Evolutionary conservation across 2,113 vertebrate genomes (phyloP), one percentile per base, ranked within the genome.

Genomic region (Meleagris gallopavo): DNA sequence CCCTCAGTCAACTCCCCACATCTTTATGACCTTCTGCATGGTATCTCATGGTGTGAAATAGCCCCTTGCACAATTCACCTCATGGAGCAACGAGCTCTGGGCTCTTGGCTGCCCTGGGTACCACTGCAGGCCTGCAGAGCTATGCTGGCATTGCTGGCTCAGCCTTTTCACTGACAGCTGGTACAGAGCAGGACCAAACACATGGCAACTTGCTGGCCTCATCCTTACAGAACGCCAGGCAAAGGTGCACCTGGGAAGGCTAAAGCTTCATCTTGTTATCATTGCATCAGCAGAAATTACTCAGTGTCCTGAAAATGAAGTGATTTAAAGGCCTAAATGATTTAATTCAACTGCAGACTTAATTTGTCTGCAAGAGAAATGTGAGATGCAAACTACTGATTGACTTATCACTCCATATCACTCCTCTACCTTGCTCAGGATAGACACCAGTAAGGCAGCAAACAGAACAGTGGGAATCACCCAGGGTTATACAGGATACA

Each of bases 371-470:
- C 41, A 72, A 72, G 71, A 87, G 66, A 83, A 75, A 78, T 0
- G 5, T 27, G 54, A 94, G 54, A 65, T 71, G n/a, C 6, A 58
- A 86, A 83, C 34, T n/a, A 71, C 54, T 64, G 43, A 55, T 13
- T 83, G 57, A 85, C 83, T 83, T 79, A 57, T 84, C 61, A 36
- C 21, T 66, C 71, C 14, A 45, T 9, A 89, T 60, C n/a, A 25
- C 20, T 77, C 77, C 48, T 58, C 9, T 66, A 7, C 32, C 36
- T 66, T 66, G 30, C 30, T 89, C 54, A 36, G 74, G 57, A 87
- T 62, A 85, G 60, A 45, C 30, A 66, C 57, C 41, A 55, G 30
- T 38, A 58, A 64, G 18, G 14, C 64, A 58, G 58, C 2, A 7
- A 50, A n/a, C 2, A 60, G 30, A 84, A 40, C 1, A 2, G 10